phyloP scores from a whole-genome alignment of 2,797 vertebrate genomes.

The Melanotaenia pygmaea region DNA sequence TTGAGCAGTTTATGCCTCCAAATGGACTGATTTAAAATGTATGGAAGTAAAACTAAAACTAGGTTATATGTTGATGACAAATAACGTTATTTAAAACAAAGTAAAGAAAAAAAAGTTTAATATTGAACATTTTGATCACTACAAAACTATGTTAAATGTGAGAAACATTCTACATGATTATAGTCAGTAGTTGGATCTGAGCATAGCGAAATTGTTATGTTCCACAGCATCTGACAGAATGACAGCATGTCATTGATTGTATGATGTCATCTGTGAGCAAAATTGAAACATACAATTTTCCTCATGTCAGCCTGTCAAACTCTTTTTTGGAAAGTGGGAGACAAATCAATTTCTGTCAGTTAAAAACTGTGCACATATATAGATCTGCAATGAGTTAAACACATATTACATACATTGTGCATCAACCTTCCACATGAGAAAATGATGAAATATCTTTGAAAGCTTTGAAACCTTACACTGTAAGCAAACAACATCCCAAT shows the following conservation, averaged over 20 bases:
- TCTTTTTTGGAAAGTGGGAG: not conserved
- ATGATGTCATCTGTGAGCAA: constrained; percentile 3
- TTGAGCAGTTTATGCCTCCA: too few relatives aligned
- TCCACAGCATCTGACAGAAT: not conserved
- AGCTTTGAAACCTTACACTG: not conserved
- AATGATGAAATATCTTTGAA: not conserved
- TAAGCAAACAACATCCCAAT: not conserved
- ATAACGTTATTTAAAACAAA: not conserved
- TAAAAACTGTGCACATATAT: constrained; percentile 9
- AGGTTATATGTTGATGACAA: too few relatives aligned
- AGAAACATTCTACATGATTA: not conserved
- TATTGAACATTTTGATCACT: not conserved
- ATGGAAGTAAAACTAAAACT: too few relatives aligned
- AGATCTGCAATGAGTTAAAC: constrained; percentile 1
- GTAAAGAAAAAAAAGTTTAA: not conserved
- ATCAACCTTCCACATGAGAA: not conserved
- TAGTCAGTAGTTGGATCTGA: not conserved
- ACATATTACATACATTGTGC: constrained; percentile 1
- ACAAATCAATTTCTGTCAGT: constrained; percentile 1
- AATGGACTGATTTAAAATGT: too few relatives aligned
- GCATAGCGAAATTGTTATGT: not conserved
- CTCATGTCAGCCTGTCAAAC: constrained; percentile 7
- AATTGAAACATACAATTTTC: constrained; percentile 1
- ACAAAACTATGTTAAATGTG: not conserved
- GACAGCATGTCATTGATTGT: constrained; percentile 18